Evolutionary conservation across 1,140 invertebrate genomes (phyloP), one percentile per base, ranked within the genome.

Genomic region (Lanistes nyassanus): DNA sequence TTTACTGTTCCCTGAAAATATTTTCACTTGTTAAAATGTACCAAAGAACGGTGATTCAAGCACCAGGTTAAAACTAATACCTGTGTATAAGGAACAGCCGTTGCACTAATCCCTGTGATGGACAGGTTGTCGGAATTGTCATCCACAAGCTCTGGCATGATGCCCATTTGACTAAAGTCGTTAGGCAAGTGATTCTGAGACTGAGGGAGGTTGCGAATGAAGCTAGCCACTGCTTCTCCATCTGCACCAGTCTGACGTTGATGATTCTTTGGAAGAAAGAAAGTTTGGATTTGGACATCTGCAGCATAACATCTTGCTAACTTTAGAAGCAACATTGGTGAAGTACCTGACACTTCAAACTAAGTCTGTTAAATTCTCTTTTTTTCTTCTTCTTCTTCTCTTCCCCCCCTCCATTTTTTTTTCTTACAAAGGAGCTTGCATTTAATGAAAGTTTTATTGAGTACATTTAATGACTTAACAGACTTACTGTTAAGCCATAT

Each of bases 141-240:
- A 34, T 67, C 62, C 16, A 62, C 68, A 60, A 74, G 74, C 13
- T 31, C 69, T 29, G 75, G 71, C 11, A 66, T 69, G 42, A 88
- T 81, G n/a, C 87, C 87, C 56, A 88, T 74, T 53, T 86, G 78
- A 13, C 84, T 85, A 79, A 88, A 88, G 67, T 89, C 87, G 78
- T 88, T 89, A 23, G 81, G 77, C n/a, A 70, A 47, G 68, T 81
- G 82, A 16, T 37, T 76, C 34, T 80, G 70, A 47, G 76, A 75
- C 36, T 74, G 80, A 16, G 78, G 83, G 37, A 86, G 74, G 29
- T 69, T 79, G 47, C 73, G 80, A 29, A 88, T 73, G 78, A 81
- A 85, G 51, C 88, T 77, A 42, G 83, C 81, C 23, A 88, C 87
- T 69, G 79, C 77, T 16, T 74, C 31, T 5, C 87, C 87, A 78